Evolutionary conservation across 1,140 invertebrate genomes (phyloP), one percentile per base, ranked within the genome.

Genomic region (Nasonia vitripennis): DNA sequence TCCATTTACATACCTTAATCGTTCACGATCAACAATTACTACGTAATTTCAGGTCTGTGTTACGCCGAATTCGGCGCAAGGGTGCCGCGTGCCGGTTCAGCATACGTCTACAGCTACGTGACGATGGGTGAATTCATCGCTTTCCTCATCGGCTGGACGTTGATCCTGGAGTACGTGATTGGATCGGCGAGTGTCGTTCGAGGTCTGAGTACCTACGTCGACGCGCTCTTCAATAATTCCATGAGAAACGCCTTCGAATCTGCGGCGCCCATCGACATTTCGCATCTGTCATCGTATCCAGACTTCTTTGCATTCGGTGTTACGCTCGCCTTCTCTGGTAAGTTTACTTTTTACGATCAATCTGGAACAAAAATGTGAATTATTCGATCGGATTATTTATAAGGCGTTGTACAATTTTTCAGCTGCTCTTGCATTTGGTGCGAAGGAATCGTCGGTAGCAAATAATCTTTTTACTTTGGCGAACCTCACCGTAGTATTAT

Each of bases 51-150:
- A 97, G 96, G 96, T 86, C 92, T 97, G 7, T 97, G 96, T 89
- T 97, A 97, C 90, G 97, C 98, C 10, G 98, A 98, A 94, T 98
- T 99, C 92, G 98, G 97, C 17, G 96, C 97, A 0, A 93, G 97
- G 86, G 97, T 98, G 5, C 98, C 98, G 2, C 96, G 96, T 87
- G 96, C 97, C 0, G 98, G 98, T 6, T 98, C 97, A 0, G 97
- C 97, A 0, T 98, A 98, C 90, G 95, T 98, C 31, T 98, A 98
- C 93, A 97, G 96, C 89, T 98, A 98, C 90, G 97, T 98, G 4
- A 97, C 96, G 31, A 96, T 98, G 70, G 98, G 97, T 0, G 97
- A 98, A 92, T 95, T 96, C 91, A 96, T 94, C 11, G 97, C 95
- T 51, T 98, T 95, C 94, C 95, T 95, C 85, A 97, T 95, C 89